phyloP scores from a whole-genome alignment of 1,140 invertebrate genomes.

The Pseudomyrmex concolor region DNA sequence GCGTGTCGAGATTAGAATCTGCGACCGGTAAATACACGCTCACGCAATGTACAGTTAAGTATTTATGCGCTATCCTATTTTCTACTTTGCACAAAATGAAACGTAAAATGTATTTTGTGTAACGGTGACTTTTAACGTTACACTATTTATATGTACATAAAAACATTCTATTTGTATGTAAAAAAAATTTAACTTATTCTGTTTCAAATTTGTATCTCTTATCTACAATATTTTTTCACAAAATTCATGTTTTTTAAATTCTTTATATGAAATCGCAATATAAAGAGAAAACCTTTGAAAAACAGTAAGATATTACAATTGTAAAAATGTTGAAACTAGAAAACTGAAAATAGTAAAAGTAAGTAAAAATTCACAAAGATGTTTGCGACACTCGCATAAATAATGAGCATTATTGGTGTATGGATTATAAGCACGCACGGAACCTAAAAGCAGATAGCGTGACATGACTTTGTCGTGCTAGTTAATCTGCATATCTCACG shows the following conservation, averaged over 20 bases:
- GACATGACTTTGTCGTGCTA: constrained; percentile 15
- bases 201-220: too few relatives aligned
- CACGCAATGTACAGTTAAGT: not conserved
- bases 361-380: not conserved
- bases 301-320: too few relatives aligned
- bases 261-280: too few relatives aligned
- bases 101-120: not conserved
- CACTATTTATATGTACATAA: not conserved
- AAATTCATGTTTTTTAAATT: too few relatives aligned
- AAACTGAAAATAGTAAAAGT: not conserved
- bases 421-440: not conserved
- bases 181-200: not conserved
- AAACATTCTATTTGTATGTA: not conserved
- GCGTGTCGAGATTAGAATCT: constrained; percentile 30
- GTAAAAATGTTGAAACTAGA: too few relatives aligned
- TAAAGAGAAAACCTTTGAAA: too few relatives aligned
- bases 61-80: constrained; percentile 17
- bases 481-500: constrained; percentile 23
- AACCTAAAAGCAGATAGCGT: constrained; percentile 19
- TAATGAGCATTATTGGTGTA: not conserved
- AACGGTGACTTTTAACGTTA: not conserved
- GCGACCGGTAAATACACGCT: not conserved
- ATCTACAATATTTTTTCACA: too few relatives aligned
- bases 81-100: not conserved
- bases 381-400: not conserved